Conservation (phyloP, 2,797 vertebrate species). For the Halcyon smyrnensis region DNA sequence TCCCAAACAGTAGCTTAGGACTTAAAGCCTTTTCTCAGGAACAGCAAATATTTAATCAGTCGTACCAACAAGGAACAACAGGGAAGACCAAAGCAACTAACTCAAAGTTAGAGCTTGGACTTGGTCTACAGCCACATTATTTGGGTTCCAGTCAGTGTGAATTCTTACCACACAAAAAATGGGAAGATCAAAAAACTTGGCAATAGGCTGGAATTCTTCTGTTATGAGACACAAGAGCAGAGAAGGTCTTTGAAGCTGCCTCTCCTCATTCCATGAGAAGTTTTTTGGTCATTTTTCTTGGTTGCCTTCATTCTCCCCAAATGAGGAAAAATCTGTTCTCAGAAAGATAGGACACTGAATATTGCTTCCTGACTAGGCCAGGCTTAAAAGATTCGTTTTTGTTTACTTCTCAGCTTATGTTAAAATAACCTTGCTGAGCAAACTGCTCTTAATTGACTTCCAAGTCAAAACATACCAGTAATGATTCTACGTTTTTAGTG, state of each 20-base stretch:
- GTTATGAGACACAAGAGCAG: not conserved
- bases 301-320: not conserved
- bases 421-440: slow-evolving; percentile 25
- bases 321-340: not conserved
- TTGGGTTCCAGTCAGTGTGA: not conserved
- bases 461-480: slow-evolving; percentile 35
- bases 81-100: not conserved
- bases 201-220: not conserved
- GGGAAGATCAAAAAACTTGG: slow-evolving; percentile 13
- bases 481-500: slow-evolving; percentile 19
- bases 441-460: slow-evolving; percentile 24
- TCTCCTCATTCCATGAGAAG: not conserved
- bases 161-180: not conserved
- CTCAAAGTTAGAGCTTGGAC: not conserved
- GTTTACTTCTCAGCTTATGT: slow-evolving; percentile 46
- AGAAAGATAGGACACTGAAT: not conserved
- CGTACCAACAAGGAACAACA: not conserved
- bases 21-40: not conserved
- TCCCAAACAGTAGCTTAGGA: not conserved
- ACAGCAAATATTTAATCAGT: not conserved
- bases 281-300: not conserved
- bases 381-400: not conserved
- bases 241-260: slow-evolving; percentile 50
- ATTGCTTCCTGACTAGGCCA: not conserved
- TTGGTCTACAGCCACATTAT: not conserved